Base-by-base conservation (phyloP, 2,113 vertebrate genomes). In the Synchiropus splendidus region DNA sequence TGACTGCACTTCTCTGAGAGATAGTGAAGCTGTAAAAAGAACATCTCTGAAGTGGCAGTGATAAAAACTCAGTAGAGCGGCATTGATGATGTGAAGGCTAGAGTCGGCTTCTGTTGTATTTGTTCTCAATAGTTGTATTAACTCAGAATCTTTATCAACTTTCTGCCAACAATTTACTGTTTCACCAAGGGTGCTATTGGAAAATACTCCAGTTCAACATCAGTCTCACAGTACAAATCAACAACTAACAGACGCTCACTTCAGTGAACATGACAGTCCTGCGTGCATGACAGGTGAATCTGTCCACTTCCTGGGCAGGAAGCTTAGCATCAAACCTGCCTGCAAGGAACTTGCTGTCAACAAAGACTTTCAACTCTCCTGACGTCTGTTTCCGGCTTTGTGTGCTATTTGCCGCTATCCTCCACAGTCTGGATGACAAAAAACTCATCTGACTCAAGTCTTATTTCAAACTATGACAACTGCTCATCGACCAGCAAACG, bases 11-110 rank as follows among this genome's bases (percentile, higher is more conserved):
- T 47, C 71, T 70, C 13, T 32, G 42, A 45, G n/a, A 70, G 78
- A 80, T 66, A 75, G 10, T 0, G 6, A 43, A 10, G 58, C 64
- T 62, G 42, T 48, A 60, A 62, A 59, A 58, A 62, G 72, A 46
- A 42, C 14, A 47, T 48, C 32, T 36, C 40, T 34, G 21, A 55
- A 42, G 18, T 45, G 32, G 2, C 12, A 6, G 36, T 50, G 54
- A 69, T 62, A 55, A 31, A 40, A 30, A 17, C 6, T 27, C n/a
- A 27, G 21, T 8, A 27, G 8, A 27, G 21, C 8, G 21, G 21
- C 21, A 8, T 27, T 27, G 21, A 27, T 8, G 21, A 27, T 8
- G 21, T 27, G 21, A 27, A 4, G 21, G 21, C 21, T 8, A 8
- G 21, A 27, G 21, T n/a, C n/a, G n/a, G n/a, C n/a, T n/a, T n/a